Evolutionary conservation across 2,888 invertebrate genomes (phyloP).

Genomic region (Brachyopa scutellaris): DNA sequence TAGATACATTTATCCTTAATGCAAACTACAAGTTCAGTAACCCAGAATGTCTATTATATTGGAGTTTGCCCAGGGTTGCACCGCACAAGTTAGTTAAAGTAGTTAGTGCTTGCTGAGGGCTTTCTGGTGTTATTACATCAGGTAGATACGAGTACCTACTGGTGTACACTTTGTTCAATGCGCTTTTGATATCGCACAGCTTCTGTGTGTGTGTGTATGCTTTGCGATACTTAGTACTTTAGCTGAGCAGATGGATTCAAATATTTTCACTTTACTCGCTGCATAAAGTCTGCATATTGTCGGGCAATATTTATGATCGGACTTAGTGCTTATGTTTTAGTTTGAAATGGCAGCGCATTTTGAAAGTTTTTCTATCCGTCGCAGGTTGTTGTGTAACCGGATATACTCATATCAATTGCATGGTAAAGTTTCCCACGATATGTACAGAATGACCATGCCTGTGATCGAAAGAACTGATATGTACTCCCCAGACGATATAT

Average conservation of each 20-base stretch:
- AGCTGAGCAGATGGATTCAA: too few species aligned
- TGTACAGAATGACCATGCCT: neutral
- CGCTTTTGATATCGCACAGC: too few species aligned
- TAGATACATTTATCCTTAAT: slow-evolving; percentile 5
- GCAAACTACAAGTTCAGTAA: slow-evolving; percentile 36
- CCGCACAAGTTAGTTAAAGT: slow-evolving; percentile 29
- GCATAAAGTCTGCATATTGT: too few species aligned
- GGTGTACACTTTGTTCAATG: too few species aligned
- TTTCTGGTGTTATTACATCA: slow-evolving; percentile 47
- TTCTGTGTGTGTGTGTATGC: neutral
- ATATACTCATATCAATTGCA: too few species aligned
- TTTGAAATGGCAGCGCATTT: too few species aligned
- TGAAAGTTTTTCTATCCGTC: too few species aligned
- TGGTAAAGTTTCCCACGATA: neutral
- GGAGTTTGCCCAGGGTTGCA: slow-evolving; percentile 17
- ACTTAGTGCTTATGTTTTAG: neutral
- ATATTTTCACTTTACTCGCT: too few species aligned
- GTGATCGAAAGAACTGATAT: neutral
- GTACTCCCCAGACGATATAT: too few species aligned
- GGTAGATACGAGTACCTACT: too few species aligned
- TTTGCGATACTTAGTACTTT: neutral
- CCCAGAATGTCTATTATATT: slow-evolving; percentile 45
- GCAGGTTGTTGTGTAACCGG: too few species aligned
- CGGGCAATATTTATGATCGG: neutral
- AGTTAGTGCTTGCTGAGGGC: slow-evolving; percentile 38